phyloP scores from a whole-genome alignment of 1,140 invertebrate genomes.

The Metaphire vulgaris region DNA sequence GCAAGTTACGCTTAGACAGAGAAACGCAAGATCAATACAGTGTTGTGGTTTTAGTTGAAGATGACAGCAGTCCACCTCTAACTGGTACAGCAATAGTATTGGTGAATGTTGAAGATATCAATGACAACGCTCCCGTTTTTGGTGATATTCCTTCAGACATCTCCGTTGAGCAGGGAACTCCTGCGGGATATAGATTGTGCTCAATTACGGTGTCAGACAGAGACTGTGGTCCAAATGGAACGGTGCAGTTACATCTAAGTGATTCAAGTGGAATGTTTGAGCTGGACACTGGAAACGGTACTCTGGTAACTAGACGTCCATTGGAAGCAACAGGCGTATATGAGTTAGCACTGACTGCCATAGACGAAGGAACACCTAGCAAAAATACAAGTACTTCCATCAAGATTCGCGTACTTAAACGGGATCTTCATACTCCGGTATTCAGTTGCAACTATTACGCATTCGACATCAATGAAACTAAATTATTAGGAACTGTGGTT shows the following conservation, averaged over 20 bases:
- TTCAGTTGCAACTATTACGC: neutral
- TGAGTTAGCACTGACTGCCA: neutral
- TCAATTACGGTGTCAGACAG: neutral
- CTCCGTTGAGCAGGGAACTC: neutral
- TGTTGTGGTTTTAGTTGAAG: constrained; percentile 74
- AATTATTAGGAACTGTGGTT: neutral
- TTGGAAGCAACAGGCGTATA: neutral
- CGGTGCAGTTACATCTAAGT: neutral
- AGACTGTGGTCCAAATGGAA: neutral
- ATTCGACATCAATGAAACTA: neutral
- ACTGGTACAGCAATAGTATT: constrained; percentile 73
- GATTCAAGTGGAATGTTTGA: neutral
- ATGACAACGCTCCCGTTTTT: constrained; percentile 82
- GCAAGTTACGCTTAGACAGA: constrained; percentile 64
- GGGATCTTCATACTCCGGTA: neutral
- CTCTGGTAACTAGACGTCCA: neutral
- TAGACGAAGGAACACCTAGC: neutral
- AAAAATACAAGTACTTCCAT: neutral
- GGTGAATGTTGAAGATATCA: constrained; percentile 70
- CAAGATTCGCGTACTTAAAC: neutral
- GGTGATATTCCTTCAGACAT: constrained; percentile 34
- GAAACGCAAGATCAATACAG: constrained; percentile 69
- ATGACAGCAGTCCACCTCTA: constrained; percentile 76
- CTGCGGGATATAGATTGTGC: neutral
- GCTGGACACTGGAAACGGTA: neutral